Base-by-base conservation (phyloP, 2,888 invertebrate species). In the Schizotus pectinicornis region DNA sequence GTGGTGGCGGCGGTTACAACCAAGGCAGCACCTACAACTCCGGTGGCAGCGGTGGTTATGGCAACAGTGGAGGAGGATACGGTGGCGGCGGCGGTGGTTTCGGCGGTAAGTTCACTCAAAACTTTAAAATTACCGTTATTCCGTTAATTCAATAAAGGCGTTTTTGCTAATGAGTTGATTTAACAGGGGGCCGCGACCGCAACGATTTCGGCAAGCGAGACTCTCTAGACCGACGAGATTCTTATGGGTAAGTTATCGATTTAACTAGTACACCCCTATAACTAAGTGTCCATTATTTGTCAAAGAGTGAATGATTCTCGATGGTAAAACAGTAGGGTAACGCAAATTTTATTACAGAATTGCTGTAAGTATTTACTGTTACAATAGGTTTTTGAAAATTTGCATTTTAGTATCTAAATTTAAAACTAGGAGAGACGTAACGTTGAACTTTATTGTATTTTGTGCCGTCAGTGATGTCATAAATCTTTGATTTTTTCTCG, bases 231-330 rank as follows among this genome's bases (percentile, higher is more conserved):
- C 77, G 84, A 78, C 77, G 77, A 78, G 79, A 84, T 79, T 84
- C 83, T 76, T 85, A 80, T 79, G 85, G 86, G 86, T 86, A 78
- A 85, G 86, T 81, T 57, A 11, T 38, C 42, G 33, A 34, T 41
- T 22, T 22, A 3, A 3, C 5, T 22, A 22, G 3, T 5, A 22
- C 2, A 22, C 5, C 22, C 22, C 22, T 22, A n/a, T 22, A 22
- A 22, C 22, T 3, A 22, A 22, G 22, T 22, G 22, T 22, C 5
- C 2, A 22, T 5, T 22, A 22, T 22, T 22, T 22, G 22, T 22
- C 22, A 22, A 22, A 22, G 22, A 22, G 22, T 22, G 22, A 22
- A 22, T 22, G 22, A 5, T 22, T 22, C 22, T 22, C 22, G 5
- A 22, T 22, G 22, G 22, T 22, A 46, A 36, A 42, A 35, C 2